These are phyloP conservation scores for Horisme vitalbata DNA, from an alignment of 2,888 invertebrate genomes.

Conservation along the genomic window DNA sequence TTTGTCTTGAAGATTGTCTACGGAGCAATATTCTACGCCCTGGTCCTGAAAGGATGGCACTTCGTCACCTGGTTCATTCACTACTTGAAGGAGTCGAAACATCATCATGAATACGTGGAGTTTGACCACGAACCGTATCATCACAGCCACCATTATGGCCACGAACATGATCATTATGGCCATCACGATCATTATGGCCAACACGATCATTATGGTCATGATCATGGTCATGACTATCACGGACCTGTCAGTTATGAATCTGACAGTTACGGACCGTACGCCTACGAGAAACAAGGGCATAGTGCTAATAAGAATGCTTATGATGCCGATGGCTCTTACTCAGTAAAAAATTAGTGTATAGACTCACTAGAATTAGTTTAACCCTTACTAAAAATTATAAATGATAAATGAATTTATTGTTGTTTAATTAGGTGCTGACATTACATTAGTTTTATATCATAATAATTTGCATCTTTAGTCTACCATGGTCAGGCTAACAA, in stretches of 20 bases:
- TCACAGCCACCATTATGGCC: slow-evolving; percentile 30
- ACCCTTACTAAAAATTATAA: background rate
- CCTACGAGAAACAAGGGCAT: slow-evolving; percentile 37
- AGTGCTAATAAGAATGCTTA: slow-evolving; percentile 49
- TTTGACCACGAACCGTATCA: slow-evolving; percentile 50
- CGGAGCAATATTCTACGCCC: slow-evolving; percentile 61
- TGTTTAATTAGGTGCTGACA: no score
- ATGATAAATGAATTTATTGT: no score
- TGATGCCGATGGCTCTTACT: slow-evolving; percentile 71
- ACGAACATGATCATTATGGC: slow-evolving; percentile 25
- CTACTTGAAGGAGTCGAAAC: slow-evolving; percentile 62
- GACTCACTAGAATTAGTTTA: background rate
- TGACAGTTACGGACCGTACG: slow-evolving; percentile 27
- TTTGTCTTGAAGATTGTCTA: slow-evolving; percentile 68
- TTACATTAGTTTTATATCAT: no score
- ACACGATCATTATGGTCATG: slow-evolving; percentile 29
- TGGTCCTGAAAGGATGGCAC: slow-evolving; percentile 66
- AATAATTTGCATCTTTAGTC: no score
- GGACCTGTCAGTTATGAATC: slow-evolving; percentile 1
- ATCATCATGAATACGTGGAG: slow-evolving; percentile 54
- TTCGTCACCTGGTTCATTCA: slow-evolving; percentile 68
- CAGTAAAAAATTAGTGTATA: slow-evolving; percentile 45
- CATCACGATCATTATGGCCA: slow-evolving; percentile 22
- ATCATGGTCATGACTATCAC: slow-evolving; percentile 30
- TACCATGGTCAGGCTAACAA: no score